A percentile compares a stretch with the other conserved stretches of the same genome.
phyloP scores from a whole-genome alignment of 2,888 invertebrate genomes.

The Cephus spinipes region DNA sequence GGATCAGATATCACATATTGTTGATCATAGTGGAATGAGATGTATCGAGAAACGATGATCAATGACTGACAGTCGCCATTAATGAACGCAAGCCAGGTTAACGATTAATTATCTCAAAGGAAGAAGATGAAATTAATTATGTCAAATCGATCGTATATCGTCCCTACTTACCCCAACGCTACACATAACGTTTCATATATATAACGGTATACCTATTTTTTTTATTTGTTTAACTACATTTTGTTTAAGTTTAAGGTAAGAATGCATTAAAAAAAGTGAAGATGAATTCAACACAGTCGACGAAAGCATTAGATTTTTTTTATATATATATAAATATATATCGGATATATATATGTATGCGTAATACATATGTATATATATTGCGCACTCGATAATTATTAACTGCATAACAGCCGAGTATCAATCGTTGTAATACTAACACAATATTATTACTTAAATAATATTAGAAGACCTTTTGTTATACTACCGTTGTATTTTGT shows the following conservation, averaged over 20 bases:
- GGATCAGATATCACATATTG: not conserved
- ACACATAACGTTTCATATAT: conserved; percentile 30
- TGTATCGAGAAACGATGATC: not conserved
- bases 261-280: conserved; percentile 23
- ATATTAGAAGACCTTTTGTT: conserved; percentile 25
- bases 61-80: conserved; percentile 39
- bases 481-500: conserved; percentile 35
- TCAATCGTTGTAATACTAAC: conserved; percentile 19
- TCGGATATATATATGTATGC: conserved; percentile 10
- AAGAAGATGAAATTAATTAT: conserved; percentile 26
- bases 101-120: conserved; percentile 19
- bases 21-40: not conserved
- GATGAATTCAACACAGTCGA: conserved; percentile 22
- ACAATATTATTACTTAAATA: conserved; percentile 19
- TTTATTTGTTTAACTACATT: conserved; percentile 28
- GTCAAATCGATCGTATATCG: conserved; percentile 7
- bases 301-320: conserved; percentile 24
- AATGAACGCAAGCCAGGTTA: conserved; percentile 41
- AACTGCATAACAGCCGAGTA: conserved; percentile 24
- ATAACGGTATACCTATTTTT: conserved; percentile 29
- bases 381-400: conserved; percentile 28
- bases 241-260: conserved; percentile 25
- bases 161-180: conserved; percentile 18
- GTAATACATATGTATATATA: conserved; percentile 15
- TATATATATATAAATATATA: conserved; percentile 11